Evolutionary conservation across 2,797 vertebrate genomes (phyloP), one percentile per base, ranked within the genome.

Genomic region (Trichosurus vulpecula): DNA sequence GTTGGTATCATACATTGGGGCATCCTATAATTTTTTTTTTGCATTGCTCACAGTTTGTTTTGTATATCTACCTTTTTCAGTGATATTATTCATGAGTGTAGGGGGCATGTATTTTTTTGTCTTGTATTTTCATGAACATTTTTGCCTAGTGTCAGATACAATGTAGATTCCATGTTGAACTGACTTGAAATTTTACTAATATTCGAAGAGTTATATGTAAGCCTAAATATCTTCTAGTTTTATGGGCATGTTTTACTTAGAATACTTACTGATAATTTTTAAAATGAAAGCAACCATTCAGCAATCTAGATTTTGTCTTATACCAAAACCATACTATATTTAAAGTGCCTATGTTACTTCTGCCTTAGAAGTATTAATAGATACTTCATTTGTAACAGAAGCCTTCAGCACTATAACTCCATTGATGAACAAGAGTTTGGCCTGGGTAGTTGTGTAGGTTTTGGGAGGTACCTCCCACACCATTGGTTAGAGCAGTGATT

Each of bases 271-370:
- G 56, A 19, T 96, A 95, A 94, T 90, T 95, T 90, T 96, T 94
- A 96, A 91, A 94, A 94, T 93, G 51, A 94, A 96, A 93, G 8
- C 90, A 93, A 56, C 93, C 47, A 94, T 90, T 30, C 51, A 96
- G 57, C 95, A 96, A 81, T 12, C n/a, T 96, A 90, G 90, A 87
- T 94, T 47, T 53, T n/a, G 29, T 92, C 87, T 81, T 94, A 57
- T 87, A 53, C 57, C 41, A 96, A 92, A 92, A 11, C 51, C 35
- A 66, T 92, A 54, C 52, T 96, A 2, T 61, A 91, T 10, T 94
- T 31, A 93, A 74, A 74, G 35, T 89, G 90, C 29, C 81, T 92
- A 94, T n/a, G 61, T 94, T 92, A 66, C 41, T 51, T 95, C 96
- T 58, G n/a, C 91, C 9, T 95, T 92, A 90, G 95, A 93, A 92